A percentile compares a stretch with the other conserved stretches of the same genome.
These are phyloP conservation scores for Anabacerthia variegaticeps DNA, from an alignment of 2,797 vertebrate species.

Conservation along the genomic window DNA sequence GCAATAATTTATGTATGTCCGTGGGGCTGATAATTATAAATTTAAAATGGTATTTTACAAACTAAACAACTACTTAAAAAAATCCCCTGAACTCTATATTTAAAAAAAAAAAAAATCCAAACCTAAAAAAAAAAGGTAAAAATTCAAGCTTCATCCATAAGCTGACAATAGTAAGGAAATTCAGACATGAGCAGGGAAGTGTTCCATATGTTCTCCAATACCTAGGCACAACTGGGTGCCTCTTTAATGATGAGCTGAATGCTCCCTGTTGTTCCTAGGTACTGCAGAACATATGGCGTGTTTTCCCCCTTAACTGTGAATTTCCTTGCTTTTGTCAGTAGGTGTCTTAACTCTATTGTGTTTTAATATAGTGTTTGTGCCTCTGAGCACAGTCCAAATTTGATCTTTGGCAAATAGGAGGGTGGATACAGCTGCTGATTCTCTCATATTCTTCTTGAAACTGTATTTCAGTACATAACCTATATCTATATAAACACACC, in stretches of 20 bases:
- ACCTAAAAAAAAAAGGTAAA: slow-evolving; percentile 38
- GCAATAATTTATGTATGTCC: neutral
- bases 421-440: slow-evolving; percentile 68
- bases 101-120: neutral
- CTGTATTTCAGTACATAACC: slow-evolving; percentile 55
- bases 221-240: slow-evolving; percentile 82
- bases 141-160: slow-evolving; percentile 68
- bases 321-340: slow-evolving; percentile 80
- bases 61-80: neutral
- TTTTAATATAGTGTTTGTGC: slow-evolving; percentile 73
- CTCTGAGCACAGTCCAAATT: slow-evolving; percentile 67
- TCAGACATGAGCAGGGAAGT: slow-evolving; percentile 73
- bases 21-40: neutral
- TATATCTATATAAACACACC: slow-evolving; percentile 40
- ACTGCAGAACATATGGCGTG: slow-evolving; percentile 78
- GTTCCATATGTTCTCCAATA: slow-evolving; percentile 81
- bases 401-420: slow-evolving; percentile 67
- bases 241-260: slow-evolving; percentile 82
- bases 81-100: neutral
- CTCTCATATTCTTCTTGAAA: slow-evolving; percentile 52
- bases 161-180: slow-evolving; percentile 71
- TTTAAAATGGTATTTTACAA: neutral
- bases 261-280: slow-evolving; percentile 79
- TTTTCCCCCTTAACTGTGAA: slow-evolving; percentile 74
- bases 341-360: slow-evolving; percentile 76